Percentiles rank a stretch among this genome's conserved stretches.
Evolutionary conservation across 2,888 invertebrate species (phyloP).

Genomic region (Conus canariensis): DNA sequence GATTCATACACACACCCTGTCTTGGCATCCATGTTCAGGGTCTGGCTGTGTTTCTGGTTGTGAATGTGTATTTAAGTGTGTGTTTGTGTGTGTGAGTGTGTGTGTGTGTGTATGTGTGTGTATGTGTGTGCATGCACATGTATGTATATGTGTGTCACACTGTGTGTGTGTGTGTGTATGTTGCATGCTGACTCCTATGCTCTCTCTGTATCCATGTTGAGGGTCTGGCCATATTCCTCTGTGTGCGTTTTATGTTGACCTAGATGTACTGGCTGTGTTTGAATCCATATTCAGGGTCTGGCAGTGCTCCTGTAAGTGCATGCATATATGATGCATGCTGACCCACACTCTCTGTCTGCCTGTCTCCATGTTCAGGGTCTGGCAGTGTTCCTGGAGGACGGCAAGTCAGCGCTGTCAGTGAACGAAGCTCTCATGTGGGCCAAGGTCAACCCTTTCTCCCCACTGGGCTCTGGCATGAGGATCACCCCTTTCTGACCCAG

Average conservation of each 20-base stretch:
- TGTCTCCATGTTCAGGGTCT: slow-evolving; percentile 73
- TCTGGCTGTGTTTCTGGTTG: neutral
- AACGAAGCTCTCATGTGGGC: slow-evolving; percentile 80
- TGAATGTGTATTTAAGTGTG: neutral
- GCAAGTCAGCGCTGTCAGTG: slow-evolving; percentile 76
- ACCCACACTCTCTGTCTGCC: too few relatives aligned
- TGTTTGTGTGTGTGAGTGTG: neutral
- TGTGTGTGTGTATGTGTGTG: neutral
- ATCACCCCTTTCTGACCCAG: slow-evolving; percentile 79
- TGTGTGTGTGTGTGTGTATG: neutral
- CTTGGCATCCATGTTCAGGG: too few relatives aligned
- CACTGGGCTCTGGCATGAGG: slow-evolving; percentile 75
- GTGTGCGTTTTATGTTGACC: too few relatives aligned
- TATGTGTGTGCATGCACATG: neutral
- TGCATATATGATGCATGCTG: neutral
- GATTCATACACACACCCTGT: too few relatives aligned
- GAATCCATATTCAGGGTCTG: too few relatives aligned
- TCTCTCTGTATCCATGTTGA: slow-evolving; percentile 55
- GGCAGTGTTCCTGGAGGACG: slow-evolving; percentile 78
- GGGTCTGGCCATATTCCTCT: slow-evolving; percentile 78
- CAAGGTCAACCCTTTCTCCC: slow-evolving; percentile 79
- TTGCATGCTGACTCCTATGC: too few relatives aligned
- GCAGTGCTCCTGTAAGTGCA: neutral
- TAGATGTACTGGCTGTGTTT: too few relatives aligned
- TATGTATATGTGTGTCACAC: neutral